Conservation (phyloP, 2,888 invertebrate species). For the Aplocera efformata region DNA sequence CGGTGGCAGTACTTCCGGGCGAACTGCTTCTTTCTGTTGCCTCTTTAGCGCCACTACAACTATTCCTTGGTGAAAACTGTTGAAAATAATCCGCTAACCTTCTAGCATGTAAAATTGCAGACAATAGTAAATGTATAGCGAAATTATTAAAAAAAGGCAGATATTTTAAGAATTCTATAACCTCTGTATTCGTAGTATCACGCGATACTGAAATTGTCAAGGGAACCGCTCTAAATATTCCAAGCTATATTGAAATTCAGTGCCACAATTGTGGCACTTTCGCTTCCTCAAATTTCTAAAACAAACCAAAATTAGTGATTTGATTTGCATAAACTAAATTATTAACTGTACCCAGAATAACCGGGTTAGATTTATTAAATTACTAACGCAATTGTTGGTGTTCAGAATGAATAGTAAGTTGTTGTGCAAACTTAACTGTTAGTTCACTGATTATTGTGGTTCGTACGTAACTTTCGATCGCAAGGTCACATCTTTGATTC, state of each 20-base stretch:
- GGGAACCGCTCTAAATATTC: constrained; percentile 3
- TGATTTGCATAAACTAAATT: constrained; percentile 34
- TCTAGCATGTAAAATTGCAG: no score
- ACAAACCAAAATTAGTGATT: constrained; percentile 30
- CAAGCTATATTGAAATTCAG: constrained; percentile 8
- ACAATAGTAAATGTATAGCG: no score
- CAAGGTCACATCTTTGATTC: no score
- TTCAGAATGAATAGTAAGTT: constrained; percentile 42
- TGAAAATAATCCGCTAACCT: no score
- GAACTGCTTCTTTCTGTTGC: no score
- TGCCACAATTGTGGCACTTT: constrained; percentile 11
- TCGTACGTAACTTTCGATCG: background rate
- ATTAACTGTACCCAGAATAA: constrained; percentile 38
- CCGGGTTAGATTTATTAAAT: constrained; percentile 49
- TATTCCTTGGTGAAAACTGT: no score
- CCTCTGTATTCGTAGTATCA: no score
- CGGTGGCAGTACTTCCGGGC: no score
- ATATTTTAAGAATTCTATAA: no score
- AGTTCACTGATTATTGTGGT: constrained; percentile 18
- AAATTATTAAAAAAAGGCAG: no score
- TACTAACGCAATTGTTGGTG: constrained; percentile 53
- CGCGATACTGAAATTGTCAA: no score
- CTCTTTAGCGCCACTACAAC: no score
- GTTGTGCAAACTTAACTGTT: constrained; percentile 37
- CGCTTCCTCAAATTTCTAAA: constrained; percentile 20